These are phyloP conservation scores for Barnardius zonarius DNA, from an alignment of 2,113 vertebrate species.

Conservation along the genomic window DNA sequence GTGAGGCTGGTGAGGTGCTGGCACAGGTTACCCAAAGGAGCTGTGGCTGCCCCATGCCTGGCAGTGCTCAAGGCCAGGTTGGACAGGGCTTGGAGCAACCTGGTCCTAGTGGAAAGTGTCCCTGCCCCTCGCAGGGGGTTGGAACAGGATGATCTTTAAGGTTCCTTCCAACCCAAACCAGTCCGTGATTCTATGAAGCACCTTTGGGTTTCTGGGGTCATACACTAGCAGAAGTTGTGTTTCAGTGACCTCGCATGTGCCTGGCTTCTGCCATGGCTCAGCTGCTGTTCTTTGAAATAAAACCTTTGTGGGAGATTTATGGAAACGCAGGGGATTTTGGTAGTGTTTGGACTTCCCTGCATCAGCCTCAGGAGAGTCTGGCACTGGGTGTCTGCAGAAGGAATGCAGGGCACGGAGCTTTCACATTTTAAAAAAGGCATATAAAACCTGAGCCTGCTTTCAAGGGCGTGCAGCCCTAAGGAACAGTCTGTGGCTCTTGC, in stretches of 20 bases:
- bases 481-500: neutral
- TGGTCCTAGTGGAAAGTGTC: neutral
- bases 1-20: neutral
- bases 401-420: neutral
- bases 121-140: neutral
- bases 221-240: neutral
- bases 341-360: neutral
- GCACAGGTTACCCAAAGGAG: neutral
- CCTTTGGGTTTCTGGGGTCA: neutral
- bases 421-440: neutral
- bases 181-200: neutral
- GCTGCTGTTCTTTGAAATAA: neutral
- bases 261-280: neutral
- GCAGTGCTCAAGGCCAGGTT: neutral
- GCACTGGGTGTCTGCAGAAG: neutral
- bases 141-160: neutral
- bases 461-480: neutral
- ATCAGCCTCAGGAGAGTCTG: neutral
- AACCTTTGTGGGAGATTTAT: neutral
- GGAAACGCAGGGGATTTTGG: neutral
- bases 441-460: neutral
- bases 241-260: neutral
- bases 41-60: neutral
- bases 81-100: neutral
- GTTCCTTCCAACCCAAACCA: neutral